phyloP scores from a whole-genome alignment of 2,888 invertebrate genomes.

The Cheilosia vulpina region DNA sequence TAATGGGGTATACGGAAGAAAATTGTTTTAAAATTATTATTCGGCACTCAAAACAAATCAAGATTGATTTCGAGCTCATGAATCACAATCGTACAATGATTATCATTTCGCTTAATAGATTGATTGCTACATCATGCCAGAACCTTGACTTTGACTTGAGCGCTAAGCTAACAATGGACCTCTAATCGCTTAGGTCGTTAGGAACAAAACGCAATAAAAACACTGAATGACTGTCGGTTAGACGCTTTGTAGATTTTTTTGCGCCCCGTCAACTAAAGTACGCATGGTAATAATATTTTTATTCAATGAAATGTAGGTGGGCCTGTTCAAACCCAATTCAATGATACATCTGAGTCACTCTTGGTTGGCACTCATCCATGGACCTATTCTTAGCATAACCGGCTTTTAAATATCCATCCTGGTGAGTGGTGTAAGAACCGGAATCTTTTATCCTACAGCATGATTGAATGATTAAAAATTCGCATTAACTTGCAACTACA shows the following conservation, averaged over 20 bases:
- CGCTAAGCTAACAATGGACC: constrained; percentile 41
- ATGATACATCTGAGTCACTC: not conserved
- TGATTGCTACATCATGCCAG: constrained; percentile 14
- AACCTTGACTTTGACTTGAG: constrained; percentile 45
- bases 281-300: constrained; percentile 6
- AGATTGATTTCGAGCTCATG: constrained; percentile 7
- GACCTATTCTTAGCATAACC: not conserved
- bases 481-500: constrained; percentile 44
- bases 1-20: not conserved
- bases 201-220: constrained; percentile 5
- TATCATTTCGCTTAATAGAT: constrained; percentile 11
- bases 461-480: constrained; percentile 58
- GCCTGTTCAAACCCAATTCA: not conserved
- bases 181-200: constrained; percentile 54
- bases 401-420: not conserved
- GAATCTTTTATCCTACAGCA: constrained; percentile 2
- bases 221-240: constrained; percentile 18
- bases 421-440: not conserved
- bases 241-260: constrained; percentile 27
- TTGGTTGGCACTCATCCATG: not conserved
- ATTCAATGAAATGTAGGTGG: constrained; percentile 33
- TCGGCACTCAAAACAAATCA: constrained; percentile 15
- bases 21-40: constrained; percentile 30
- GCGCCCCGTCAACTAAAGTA: not conserved
- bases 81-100: constrained; percentile 15